Conservation (phyloP, 1,140 invertebrate genomes). For the Drosophila lowei region DNA sequence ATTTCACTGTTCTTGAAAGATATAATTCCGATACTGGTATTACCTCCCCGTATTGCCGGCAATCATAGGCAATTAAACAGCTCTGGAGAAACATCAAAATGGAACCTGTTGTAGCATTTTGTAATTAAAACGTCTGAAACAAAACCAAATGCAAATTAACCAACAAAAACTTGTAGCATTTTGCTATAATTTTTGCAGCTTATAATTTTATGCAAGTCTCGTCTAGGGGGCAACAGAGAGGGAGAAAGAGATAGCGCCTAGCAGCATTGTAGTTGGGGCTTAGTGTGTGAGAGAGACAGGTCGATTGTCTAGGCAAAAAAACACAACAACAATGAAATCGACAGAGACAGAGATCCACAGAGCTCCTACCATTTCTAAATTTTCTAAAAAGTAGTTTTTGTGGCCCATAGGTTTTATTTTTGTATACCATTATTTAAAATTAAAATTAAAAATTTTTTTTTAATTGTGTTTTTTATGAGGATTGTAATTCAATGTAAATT, state of each 20-base stretch:
- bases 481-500: too few species aligned
- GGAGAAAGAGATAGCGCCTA: neutral
- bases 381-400: too few species aligned
- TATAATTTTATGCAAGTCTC: constrained; percentile 60
- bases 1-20: too few species aligned
- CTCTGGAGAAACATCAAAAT: constrained; percentile 46
- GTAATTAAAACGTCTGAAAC: constrained; percentile 56
- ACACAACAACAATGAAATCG: constrained; percentile 22
- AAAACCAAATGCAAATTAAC: constrained; percentile 56
- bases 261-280: constrained; percentile 5
- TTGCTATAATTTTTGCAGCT: constrained; percentile 52
- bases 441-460: too few species aligned
- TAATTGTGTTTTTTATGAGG: too few species aligned
- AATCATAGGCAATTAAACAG: constrained; percentile 53
- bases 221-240: constrained; percentile 2
- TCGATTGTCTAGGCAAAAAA: constrained; percentile 31
- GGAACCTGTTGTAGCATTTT: constrained; percentile 46
- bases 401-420: too few species aligned
- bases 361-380: too few species aligned
- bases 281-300: constrained; percentile 8
- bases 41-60: neutral
- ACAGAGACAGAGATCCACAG: too few species aligned
- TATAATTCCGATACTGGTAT: too few species aligned
- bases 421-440: too few species aligned
- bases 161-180: constrained; percentile 62